Evolutionary conservation across 64 coral and sea anemone genomes (phyloP).

Genomic region (Stylophora pistillata): DNA sequence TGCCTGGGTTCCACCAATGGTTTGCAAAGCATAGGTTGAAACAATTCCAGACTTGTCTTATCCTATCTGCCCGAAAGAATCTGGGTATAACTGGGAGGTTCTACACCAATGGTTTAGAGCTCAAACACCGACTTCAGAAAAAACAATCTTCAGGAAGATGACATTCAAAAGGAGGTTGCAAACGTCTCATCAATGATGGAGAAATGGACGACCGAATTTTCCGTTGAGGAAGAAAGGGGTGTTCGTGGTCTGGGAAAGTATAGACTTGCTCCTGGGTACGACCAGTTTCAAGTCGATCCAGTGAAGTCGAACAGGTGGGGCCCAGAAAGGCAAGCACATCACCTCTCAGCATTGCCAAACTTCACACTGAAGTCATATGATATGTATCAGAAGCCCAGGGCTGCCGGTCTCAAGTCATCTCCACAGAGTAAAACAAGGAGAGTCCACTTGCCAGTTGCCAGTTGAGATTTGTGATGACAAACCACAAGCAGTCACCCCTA

Average conservation of each 20-base stretch:
- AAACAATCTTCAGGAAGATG: neutral
- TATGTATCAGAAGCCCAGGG: too few species aligned
- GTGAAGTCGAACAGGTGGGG: neutral
- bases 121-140: neutral
- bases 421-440: too few species aligned
- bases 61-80: neutral
- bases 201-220: neutral
- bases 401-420: too few species aligned
- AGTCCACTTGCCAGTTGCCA: too few species aligned
- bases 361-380: too few species aligned
- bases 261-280: slow-evolving; percentile 12
- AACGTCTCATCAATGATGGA: neutral
- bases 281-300: neutral
- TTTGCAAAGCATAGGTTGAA: neutral
- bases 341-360: too few species aligned
- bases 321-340: too few species aligned
- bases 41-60: neutral
- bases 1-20: neutral
- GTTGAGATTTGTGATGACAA: too few species aligned
- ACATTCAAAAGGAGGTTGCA: neutral
- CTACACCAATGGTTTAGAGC: neutral
- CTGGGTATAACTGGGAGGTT: neutral
- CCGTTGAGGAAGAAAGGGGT: neutral
- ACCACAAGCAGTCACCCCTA: too few species aligned
- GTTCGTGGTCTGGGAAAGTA: neutral